phyloP scores from a whole-genome alignment of 2,888 invertebrate species.

The Agonopterix alstromeriana region DNA sequence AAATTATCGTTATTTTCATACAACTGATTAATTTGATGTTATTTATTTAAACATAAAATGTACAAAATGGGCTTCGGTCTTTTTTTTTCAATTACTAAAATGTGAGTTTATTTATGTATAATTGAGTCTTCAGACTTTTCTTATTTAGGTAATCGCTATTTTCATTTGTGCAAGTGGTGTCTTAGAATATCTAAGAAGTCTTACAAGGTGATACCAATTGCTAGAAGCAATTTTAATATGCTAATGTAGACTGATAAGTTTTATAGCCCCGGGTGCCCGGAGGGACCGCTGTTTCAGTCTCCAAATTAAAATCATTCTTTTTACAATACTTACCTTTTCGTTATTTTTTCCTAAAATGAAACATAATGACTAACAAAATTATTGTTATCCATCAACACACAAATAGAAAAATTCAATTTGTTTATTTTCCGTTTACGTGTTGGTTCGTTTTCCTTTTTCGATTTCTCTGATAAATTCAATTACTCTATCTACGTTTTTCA shows the following conservation, averaged over 20 bases:
- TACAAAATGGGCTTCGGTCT: background rate
- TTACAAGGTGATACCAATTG: slow-evolving; percentile 13
- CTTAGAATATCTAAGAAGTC: background rate
- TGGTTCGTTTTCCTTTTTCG: background rate
- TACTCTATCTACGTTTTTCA: background rate
- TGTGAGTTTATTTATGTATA: too few relatives aligned
- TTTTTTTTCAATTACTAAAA: too few relatives aligned
- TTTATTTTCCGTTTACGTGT: background rate
- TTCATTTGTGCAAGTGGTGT: background rate
- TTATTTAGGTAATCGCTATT: background rate
- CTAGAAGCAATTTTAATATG: slow-evolving; percentile 49
- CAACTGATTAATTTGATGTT: too few relatives aligned
- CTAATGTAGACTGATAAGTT: slow-evolving; percentile 42
- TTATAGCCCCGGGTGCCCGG: slow-evolving; percentile 18
- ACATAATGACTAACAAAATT: slow-evolving; percentile 1
- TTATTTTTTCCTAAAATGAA: background rate
- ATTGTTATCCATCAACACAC: background rate
- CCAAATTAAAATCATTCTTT: slow-evolving; percentile 16
- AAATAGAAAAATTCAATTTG: background rate
- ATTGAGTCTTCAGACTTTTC: background rate
- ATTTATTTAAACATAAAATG: too few relatives aligned
- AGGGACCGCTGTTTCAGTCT: slow-evolving; percentile 12
- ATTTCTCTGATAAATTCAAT: slow-evolving; percentile 1
- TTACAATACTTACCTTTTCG: slow-evolving; percentile 5
- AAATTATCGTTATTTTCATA: too few relatives aligned